Percentiles rank a stretch among this genome's conserved stretches.
Evolutionary conservation across 2,113 vertebrate genomes (phyloP).

Genomic region (Arenaria interpres): DNA sequence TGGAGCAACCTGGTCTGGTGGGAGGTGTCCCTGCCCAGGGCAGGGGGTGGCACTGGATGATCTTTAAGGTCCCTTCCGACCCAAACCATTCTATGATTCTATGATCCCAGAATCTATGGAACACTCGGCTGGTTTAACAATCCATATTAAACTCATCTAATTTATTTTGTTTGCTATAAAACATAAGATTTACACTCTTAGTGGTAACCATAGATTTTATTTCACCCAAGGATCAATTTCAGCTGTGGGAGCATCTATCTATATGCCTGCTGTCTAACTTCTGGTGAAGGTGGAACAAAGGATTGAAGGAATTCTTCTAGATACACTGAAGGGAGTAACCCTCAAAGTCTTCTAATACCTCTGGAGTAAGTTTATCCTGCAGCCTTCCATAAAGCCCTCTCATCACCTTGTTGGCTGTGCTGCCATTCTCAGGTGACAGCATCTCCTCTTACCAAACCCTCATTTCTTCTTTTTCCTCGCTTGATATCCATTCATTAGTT

Average conservation of each 20-base stretch:
- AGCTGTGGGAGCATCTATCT: neutral
- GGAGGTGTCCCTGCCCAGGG: no score
- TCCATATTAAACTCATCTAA: neutral
- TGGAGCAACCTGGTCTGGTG: no score
- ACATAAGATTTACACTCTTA: neutral
- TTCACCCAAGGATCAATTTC: neutral
- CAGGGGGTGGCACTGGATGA: no score
- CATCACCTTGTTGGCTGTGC: neutral
- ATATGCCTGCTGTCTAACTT: neutral
- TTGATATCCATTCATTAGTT: neutral
- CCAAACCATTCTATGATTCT: no score
- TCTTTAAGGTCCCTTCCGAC: no score
- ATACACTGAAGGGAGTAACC: neutral
- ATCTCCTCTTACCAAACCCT: neutral
- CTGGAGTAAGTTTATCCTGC: neutral
- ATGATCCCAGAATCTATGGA: neutral
- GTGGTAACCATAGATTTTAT: neutral
- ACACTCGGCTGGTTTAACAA: neutral
- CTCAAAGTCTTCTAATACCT: neutral
- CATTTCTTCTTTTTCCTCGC: neutral
- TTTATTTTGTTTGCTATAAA: neutral
- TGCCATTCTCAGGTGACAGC: neutral
- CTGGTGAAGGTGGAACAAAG: neutral
- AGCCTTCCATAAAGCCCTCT: neutral
- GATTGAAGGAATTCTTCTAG: neutral